phyloP scores from a whole-genome alignment of 2,113 vertebrate species.

The Odocoileus virginianus region DNA sequence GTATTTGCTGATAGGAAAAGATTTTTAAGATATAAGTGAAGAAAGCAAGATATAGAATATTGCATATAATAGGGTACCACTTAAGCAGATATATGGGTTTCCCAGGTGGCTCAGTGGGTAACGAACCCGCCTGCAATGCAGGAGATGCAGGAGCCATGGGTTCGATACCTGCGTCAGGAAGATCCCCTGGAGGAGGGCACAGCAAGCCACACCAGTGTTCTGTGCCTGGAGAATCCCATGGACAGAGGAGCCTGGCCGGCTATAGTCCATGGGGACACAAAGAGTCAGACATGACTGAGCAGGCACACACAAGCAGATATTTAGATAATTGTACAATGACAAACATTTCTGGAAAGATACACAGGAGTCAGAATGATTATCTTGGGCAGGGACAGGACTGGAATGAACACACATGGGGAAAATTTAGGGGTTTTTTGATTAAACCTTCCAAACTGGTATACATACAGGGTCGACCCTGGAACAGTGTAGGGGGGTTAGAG shows the following conservation, averaged over 20 bases:
- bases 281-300: background rate
- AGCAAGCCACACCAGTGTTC: background rate
- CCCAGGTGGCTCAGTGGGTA: background rate
- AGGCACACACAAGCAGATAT: background rate
- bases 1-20: background rate
- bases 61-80: accelerated
- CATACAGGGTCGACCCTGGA: background rate
- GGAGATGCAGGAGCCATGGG: background rate
- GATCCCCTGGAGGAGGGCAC: background rate
- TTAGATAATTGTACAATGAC: accelerated
- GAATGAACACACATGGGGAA: background rate
- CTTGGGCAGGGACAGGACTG: background rate
- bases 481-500: background rate
- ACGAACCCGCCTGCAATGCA: background rate
- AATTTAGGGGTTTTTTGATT: background rate
- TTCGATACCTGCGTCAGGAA: background rate
- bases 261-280: background rate
- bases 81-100: background rate
- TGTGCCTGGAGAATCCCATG: background rate
- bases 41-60: background rate
- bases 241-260: background rate
- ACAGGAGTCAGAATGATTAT: background rate
- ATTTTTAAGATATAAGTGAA: background rate
- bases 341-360: background rate
- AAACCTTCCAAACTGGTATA: background rate